Conservation (phyloP, 2,888 invertebrate species). For the Stenodema calcarata region DNA sequence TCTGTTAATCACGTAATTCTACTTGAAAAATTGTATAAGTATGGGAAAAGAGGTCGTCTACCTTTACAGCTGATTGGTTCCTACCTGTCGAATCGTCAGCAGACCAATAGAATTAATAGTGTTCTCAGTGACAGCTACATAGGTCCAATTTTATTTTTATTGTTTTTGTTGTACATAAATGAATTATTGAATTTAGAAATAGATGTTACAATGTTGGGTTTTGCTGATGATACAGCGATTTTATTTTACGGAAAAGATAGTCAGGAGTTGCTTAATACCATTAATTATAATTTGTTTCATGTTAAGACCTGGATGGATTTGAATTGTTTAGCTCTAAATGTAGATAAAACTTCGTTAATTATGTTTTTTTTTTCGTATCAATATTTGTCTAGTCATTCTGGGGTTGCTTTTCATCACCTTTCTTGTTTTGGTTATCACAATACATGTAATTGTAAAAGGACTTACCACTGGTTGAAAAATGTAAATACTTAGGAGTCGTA, state of each 20-base stretch:
- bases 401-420: conserved; percentile 14
- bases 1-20: conserved; percentile 10
- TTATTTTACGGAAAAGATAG: not conserved
- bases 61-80: too few species aligned
- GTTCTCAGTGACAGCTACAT: not conserved
- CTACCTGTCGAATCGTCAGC: too few species aligned
- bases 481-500: conserved; percentile 7
- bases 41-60: too few species aligned
- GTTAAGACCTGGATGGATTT: conserved; percentile 18
- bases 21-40: conserved; percentile 14
- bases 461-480: conserved; percentile 12
- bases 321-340: not conserved
- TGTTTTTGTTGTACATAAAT: not conserved
- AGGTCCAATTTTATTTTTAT: conserved; percentile 10
- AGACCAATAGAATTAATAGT: not conserved
- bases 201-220: conserved; percentile 14
- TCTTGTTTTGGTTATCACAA: not conserved
- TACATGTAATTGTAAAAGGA: not conserved
- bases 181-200: conserved; percentile 12
- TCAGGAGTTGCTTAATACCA: not conserved
- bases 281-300: conserved; percentile 23
- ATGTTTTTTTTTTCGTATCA: not conserved
- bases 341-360: conserved; percentile 11
- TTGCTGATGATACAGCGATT: not conserved
- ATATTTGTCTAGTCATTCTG: not conserved